Evolutionary conservation across 2,797 vertebrate genomes (phyloP).

Genomic region (Trichosurus vulpecula): DNA sequence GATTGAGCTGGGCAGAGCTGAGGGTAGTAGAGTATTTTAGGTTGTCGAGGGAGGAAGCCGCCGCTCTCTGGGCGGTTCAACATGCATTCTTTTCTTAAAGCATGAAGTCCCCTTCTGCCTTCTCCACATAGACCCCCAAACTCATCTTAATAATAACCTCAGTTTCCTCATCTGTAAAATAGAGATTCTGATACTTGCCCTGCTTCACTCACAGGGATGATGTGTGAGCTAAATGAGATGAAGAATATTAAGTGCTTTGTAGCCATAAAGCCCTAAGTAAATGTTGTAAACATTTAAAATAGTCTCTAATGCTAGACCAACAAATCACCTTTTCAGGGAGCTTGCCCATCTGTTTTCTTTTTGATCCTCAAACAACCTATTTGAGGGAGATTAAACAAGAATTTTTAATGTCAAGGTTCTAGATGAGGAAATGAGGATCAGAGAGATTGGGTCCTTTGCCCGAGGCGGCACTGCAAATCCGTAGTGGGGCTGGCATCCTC

Average conservation of each 20-base stretch:
- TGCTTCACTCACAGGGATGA: background rate
- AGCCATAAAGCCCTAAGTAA: background rate
- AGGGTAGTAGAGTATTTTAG: conserved; percentile 30
- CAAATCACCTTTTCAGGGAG: background rate
- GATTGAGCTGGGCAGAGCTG: background rate
- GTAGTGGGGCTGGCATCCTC: background rate
- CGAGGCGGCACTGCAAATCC: background rate
- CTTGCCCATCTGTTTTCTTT: background rate
- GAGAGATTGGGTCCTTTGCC: background rate
- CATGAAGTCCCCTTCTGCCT: background rate
- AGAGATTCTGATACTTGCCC: background rate
- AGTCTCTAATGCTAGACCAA: background rate
- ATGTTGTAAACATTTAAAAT: background rate
- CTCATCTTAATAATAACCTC: background rate
- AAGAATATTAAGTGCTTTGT: background rate
- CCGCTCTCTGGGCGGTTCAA: conserved; percentile 3
- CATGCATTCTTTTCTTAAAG: background rate
- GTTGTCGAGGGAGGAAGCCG: conserved; percentile 46
- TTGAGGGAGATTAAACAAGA: background rate
- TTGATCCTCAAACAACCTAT: background rate
- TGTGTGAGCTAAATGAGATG: background rate
- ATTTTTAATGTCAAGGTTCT: background rate
- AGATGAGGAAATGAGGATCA: background rate
- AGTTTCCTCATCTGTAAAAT: background rate
- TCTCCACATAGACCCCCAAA: background rate